Base-by-base conservation (phyloP, 2,888 invertebrate species). In the Caenorhabditis sp. region DNA sequence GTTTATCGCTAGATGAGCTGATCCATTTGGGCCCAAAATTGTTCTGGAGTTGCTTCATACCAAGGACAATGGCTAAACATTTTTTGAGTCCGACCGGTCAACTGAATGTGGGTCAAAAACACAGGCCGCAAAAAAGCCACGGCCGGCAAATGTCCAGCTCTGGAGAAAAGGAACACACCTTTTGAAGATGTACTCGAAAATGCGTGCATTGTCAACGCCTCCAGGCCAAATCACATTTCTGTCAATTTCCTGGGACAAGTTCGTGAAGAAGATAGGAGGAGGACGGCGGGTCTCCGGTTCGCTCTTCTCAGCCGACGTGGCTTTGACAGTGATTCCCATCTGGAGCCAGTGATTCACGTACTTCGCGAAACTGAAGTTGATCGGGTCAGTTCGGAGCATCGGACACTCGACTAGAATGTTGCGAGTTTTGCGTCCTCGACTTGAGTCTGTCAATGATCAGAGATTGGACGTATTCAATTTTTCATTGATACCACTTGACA, bases 361-460 rank as follows among this genome's bases (percentile, higher is more conserved):
- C 86, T 95, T 92, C 1, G 97, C 97, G 89, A 98, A 96, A 91
- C 98, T 98, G 92, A 98, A 98, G 0, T 96, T 8, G 97, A 97
- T 50, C 97, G 92, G 97, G 98, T 98, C 0, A 96, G 97, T 90
- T 97, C 97, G 9, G 43, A 58, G 98, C 97, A 91, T 98, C 97
- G 91, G 98, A 94, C 37, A 71, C 53, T 56, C 74, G 50, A 11
- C 39, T 15, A 52, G 41, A 15, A 22, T 5, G 15, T 46, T 26
- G 9, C 26, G 15, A 1, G 48, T n/a, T 7, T 27, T 0, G 6
- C 37, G 37, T n/a, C n/a, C n/a, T n/a, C n/a, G n/a, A n/a, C n/a
- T n/a, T n/a, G n/a, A n/a, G n/a, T n/a, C n/a, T n/a, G n/a, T n/a
- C n/a, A n/a, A n/a, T n/a, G n/a, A n/a, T n/a, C n/a, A n/a, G n/a